Percentiles rank a stretch among this genome's conserved stretches.
Evolutionary conservation across 2,888 invertebrate species (phyloP).

Genomic region (Seira sanloemensis): DNA sequence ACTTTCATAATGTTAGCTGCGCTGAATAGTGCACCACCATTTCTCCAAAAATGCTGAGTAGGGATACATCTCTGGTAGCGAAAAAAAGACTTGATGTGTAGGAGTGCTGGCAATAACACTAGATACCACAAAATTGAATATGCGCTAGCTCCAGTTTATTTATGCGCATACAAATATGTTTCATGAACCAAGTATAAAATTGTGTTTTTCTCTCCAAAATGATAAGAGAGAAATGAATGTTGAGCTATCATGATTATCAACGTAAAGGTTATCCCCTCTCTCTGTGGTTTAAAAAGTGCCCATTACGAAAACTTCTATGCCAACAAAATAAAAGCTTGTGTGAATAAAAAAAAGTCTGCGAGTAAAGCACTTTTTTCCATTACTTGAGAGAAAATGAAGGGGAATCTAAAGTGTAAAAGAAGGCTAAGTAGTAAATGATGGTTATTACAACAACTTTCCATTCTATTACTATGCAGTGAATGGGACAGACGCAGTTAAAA

Average conservation of each 20-base stretch:
- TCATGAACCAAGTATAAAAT: no score
- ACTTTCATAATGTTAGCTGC: no score
- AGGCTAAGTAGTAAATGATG: conserved; percentile 5
- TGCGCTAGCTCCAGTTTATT: no score
- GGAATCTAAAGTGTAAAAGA: neutral
- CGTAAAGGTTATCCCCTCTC: neutral
- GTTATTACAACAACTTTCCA: neutral
- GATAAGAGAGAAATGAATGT: neutral
- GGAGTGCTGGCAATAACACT: no score
- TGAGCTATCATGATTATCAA: no score
- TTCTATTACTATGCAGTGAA: neutral
- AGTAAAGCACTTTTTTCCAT: conserved; percentile 5
- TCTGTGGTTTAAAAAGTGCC: conserved; percentile 13
- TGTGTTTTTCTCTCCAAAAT: no score
- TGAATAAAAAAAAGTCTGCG: neutral
- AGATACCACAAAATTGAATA: no score
- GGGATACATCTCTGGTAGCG: no score
- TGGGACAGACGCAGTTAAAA: neutral
- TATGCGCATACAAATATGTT: no score
- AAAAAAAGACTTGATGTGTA: no score
- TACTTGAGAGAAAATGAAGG: neutral
- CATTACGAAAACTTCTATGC: neutral
- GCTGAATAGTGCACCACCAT: no score
- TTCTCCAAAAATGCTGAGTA: no score
- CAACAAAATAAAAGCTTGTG: neutral